Percentiles rank a stretch among this genome's conserved stretches.
These are phyloP conservation scores for Brenthis ino DNA, from an alignment of 2,888 invertebrate species.

Conservation along the genomic window DNA sequence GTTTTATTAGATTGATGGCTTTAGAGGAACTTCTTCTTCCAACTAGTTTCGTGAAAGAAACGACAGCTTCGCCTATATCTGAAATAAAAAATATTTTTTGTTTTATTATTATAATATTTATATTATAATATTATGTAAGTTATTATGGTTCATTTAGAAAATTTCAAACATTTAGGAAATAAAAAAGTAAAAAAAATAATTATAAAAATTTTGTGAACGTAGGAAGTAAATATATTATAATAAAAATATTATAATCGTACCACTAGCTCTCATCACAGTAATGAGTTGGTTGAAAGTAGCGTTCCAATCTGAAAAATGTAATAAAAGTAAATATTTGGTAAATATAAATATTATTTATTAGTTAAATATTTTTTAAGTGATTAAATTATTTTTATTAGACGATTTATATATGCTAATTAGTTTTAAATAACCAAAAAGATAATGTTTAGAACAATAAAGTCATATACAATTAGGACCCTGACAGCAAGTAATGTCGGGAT, in stretches of 20 bases:
- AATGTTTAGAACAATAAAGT: too few species aligned
- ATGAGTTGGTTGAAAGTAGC: slow-evolving; percentile 51
- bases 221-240: neutral
- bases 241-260: slow-evolving; percentile 44
- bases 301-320: slow-evolving; percentile 55
- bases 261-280: slow-evolving; percentile 50
- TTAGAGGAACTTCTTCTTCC: slow-evolving; percentile 30
- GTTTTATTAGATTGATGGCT: slow-evolving; percentile 32
- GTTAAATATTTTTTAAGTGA: neutral
- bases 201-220: too few species aligned
- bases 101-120: too few species aligned
- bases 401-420: too few species aligned
- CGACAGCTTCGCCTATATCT: slow-evolving; percentile 57
- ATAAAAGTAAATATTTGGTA: neutral
- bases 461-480: too few species aligned
- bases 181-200: too few species aligned
- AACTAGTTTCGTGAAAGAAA: slow-evolving; percentile 29
- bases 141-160: too few species aligned
- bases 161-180: too few species aligned
- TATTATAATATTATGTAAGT: too few species aligned
- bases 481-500: too few species aligned
- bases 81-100: slow-evolving; percentile 25
- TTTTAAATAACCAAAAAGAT: too few species aligned
- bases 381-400: neutral
- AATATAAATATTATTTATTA: neutral